Evolutionary conservation across 2,113 vertebrate species (phyloP).

Genomic region (Sinocyclocheilus anshuiensis): DNA sequence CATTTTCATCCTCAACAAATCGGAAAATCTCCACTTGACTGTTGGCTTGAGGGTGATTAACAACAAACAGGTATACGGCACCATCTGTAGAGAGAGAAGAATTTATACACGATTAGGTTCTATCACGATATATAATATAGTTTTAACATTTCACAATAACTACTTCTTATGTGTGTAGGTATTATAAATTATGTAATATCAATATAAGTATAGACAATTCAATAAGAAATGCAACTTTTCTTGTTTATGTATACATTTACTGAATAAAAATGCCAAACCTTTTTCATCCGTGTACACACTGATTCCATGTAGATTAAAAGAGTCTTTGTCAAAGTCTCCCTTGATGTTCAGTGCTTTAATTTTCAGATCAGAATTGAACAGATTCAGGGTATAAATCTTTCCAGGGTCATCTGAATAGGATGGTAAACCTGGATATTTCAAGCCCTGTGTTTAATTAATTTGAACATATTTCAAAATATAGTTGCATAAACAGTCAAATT

Average conservation of each 20-base stretch:
- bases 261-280: slow-evolving; percentile 71
- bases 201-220: too few relatives aligned
- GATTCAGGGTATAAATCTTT: slow-evolving; percentile 82
- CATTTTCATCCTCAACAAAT: too few relatives aligned
- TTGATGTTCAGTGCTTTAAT: slow-evolving; percentile 80
- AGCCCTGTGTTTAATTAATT: slow-evolving; percentile 68
- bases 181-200: too few relatives aligned
- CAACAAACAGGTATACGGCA: slow-evolving; percentile 83
- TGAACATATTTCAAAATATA: too few relatives aligned
- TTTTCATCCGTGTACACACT: slow-evolving; percentile 78
- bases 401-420: slow-evolving; percentile 74
- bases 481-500: too few relatives aligned
- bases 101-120: neutral
- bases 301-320: slow-evolving; percentile 92
- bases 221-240: too few relatives aligned
- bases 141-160: too few relatives aligned
- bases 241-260: too few relatives aligned
- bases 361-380: slow-evolving; percentile 74
- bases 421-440: slow-evolving; percentile 76
- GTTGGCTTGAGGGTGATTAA: too few relatives aligned
- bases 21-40: too few relatives aligned
- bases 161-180: too few relatives aligned
- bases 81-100: slow-evolving; percentile 72
- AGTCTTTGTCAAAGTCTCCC: slow-evolving; percentile 82
- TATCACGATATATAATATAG: too few relatives aligned